Evolutionary conservation across 1,140 invertebrate species (phyloP), one percentile per base, ranked within the genome.

Genomic region (Rhynchophorus ferrugineus): DNA sequence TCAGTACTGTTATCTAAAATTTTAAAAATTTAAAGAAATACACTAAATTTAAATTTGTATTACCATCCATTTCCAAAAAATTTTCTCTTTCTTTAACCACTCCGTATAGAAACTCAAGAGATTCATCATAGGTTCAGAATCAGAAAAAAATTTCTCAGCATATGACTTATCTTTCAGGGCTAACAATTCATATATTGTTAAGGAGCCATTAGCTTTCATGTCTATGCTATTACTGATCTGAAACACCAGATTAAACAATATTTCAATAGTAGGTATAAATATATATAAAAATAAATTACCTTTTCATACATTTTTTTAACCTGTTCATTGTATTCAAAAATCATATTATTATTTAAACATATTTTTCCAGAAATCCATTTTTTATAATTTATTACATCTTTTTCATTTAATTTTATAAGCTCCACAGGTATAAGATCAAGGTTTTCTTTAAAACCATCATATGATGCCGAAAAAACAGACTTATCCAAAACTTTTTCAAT

Each of bases 31-130:
- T 14, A n/a, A n/a, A n/a, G n/a, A 39, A 39, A 13, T 17, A 39
- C 24, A 6, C 11, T 37, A 14, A 3, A 5, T 37, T 37, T 3
- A 3, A n/a, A 3, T 16, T 14, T 17, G 24, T 9, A 3, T 11
- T 29, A 55, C 53, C 46, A 43, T 55, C 46, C 46, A 55, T 39
- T 55, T 55, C 53, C 53, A 55, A 18, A 55, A 55, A 20, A 18
- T 6, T 24, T 49, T 55, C 18, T 55, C 46, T 29, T 44, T 43
- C 21, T 49, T 55, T 1, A 29, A 13, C 46, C 46, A 55, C 37
- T 55, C 53, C n/a, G 36, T 36, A 19, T 55, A 55, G 1, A 39
- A 34, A 24, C 8, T 24, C 9, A 49, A 16, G 3, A 43, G 7
- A 13, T 18, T 9, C 8, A 55, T 3, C 1, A 49, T 37, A 8